phyloP scores from a whole-genome alignment of 2,888 invertebrate species.

The Xestia c-nigrum region DNA sequence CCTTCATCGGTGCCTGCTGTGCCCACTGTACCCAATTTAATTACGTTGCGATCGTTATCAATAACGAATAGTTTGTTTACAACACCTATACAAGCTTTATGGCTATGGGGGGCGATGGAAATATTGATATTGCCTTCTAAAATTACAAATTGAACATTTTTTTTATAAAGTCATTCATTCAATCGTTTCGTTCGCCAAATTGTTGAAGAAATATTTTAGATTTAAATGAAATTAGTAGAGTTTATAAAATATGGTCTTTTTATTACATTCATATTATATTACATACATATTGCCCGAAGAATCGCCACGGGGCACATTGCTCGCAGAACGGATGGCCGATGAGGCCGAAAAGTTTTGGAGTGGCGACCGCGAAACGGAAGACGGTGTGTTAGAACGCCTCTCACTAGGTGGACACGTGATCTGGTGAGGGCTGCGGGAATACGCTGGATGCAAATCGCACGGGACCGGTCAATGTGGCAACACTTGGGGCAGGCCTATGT shows the following conservation, averaged over 20 bases:
- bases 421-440: no score
- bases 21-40: constrained; percentile 67
- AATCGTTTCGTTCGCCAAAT: no score
- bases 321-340: no score
- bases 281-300: no score
- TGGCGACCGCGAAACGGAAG: no score
- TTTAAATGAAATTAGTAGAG: background rate
- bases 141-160: background rate
- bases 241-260: background rate
- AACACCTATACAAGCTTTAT: constrained; percentile 46
- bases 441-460: no score
- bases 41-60: constrained; percentile 65
- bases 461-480: no score
- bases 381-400: no score
- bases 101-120: constrained; percentile 5
- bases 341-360: no score
- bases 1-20: constrained; percentile 63
- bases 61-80: constrained; percentile 68
- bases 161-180: background rate
- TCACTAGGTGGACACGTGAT: no score
- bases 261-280: background rate
- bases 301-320: no score
- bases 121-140: constrained; percentile 11
- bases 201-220: background rate
- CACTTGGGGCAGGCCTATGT: no score